These are phyloP conservation scores for Dryadula phaetusa DNA, from an alignment of 2,888 invertebrate genomes.

Conservation along the genomic window DNA sequence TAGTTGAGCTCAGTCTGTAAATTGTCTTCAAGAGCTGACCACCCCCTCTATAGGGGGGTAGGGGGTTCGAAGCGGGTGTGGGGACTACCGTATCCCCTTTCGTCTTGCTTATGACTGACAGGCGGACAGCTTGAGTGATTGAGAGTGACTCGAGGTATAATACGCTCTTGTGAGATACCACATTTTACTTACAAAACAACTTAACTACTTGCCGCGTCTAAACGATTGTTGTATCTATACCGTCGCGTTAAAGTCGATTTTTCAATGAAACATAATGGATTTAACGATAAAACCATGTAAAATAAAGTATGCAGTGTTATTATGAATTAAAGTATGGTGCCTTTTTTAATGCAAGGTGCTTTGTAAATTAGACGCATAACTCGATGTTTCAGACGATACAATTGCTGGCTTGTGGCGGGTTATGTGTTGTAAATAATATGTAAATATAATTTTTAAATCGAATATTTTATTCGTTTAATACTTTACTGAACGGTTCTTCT, in stretches of 20 bases:
- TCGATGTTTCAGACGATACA: conserved; percentile 28
- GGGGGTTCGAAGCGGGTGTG: conserved; percentile 55
- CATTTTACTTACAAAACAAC: conserved; percentile 50
- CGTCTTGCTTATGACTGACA: conserved; percentile 84
- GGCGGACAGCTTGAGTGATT: conserved; percentile 83
- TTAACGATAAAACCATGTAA: conserved; percentile 36
- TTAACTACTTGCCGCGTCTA: conserved; percentile 53
- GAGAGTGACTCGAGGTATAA: conserved; percentile 83
- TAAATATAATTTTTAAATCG: too few species aligned
- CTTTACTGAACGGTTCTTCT: too few species aligned
- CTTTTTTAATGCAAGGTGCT: conserved; percentile 65
- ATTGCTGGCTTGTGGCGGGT: conserved; percentile 18
- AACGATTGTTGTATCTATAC: conserved; percentile 58
- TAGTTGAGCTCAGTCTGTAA: conserved; percentile 73
- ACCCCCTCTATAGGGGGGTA: conserved; percentile 58
- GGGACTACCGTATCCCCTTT: conserved; percentile 76
- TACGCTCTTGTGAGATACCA: conserved; percentile 74
- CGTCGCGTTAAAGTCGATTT: conserved; percentile 35
- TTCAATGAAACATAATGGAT: conserved; percentile 29
- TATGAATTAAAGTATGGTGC: conserved; percentile 78
- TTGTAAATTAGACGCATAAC: conserved; percentile 63
- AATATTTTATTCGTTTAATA: too few species aligned
- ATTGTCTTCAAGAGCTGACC: conserved; percentile 84
- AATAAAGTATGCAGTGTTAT: conserved; percentile 61
- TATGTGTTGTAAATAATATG: not conserved